Evolutionary conservation across 2,888 invertebrate species (phyloP).

Genomic region (Ophraella communa): DNA sequence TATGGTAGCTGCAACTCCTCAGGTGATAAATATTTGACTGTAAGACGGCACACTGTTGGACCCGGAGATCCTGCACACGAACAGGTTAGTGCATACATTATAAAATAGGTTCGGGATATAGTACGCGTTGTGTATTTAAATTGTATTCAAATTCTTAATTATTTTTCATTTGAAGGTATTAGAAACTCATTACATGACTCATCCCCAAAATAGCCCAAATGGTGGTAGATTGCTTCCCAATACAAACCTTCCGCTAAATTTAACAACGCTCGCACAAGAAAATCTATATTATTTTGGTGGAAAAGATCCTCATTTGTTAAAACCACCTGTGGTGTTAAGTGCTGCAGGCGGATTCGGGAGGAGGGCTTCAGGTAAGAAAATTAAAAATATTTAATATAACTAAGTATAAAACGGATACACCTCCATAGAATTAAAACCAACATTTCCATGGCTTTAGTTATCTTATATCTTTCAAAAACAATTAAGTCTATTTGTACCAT

Average conservation of each 20-base stretch:
- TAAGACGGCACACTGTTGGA: conserved; percentile 90
- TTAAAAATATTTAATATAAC: too few species aligned
- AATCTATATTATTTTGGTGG: conserved; percentile 85
- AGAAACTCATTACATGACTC: conserved; percentile 63
- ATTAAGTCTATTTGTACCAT: too few species aligned
- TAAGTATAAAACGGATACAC: too few species aligned
- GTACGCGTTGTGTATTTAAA: too few species aligned
- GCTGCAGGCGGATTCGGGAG: conserved; percentile 85
- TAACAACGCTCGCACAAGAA: conserved; percentile 83
- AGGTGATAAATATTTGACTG: conserved; percentile 65
- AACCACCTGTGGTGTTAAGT: conserved; percentile 91
- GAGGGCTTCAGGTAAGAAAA: conserved; percentile 75
- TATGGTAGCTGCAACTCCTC: conserved; percentile 50
- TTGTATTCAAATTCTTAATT: background rate
- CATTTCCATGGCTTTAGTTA: too few species aligned
- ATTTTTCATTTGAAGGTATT: conserved; percentile 53
- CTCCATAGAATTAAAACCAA: too few species aligned
- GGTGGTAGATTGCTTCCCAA: conserved; percentile 68
- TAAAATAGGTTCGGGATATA: too few species aligned
- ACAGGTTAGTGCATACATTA: conserved; percentile 63
- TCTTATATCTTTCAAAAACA: too few species aligned
- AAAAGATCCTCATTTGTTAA: conserved; percentile 91
- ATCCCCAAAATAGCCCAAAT: conserved; percentile 53
- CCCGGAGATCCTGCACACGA: conserved; percentile 89
- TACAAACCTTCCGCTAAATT: conserved; percentile 83